Conservation (phyloP, 2,797 vertebrate species). For the Gadopsis bispinosus region DNA sequence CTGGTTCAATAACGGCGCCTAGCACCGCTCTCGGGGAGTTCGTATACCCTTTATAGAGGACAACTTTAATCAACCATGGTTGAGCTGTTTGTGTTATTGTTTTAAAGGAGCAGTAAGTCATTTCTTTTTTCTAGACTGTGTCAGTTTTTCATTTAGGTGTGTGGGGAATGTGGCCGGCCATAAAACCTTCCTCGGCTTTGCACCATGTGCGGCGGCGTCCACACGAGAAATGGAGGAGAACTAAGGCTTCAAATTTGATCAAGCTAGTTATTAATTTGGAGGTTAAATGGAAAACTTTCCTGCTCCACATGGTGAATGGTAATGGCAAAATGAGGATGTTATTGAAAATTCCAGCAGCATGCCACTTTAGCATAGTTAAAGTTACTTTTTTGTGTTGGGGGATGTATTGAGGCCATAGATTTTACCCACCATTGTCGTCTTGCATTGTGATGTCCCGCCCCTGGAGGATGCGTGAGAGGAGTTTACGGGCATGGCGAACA, state of each 20-base stretch:
- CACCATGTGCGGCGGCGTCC: constrained; percentile 1
- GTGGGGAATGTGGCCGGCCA: constrained; percentile 12
- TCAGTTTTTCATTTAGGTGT: constrained; percentile 51
- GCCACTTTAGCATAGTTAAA: constrained; percentile 59
- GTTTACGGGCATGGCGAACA: constrained; percentile 69
- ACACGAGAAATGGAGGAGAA: constrained; percentile 14
- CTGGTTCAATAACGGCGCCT: constrained; percentile 74
- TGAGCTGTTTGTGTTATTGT: constrained; percentile 69
- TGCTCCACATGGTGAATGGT: constrained; percentile 41
- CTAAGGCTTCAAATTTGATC: constrained; percentile 18
- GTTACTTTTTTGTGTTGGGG: constrained; percentile 55
- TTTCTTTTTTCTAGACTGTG: constrained; percentile 38
- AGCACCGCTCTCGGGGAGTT: constrained; percentile 61
- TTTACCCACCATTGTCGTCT: constrained; percentile 67
- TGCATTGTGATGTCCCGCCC: constrained; percentile 73
- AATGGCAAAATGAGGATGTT: constrained; percentile 51
- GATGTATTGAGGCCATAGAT: constrained; percentile 77
- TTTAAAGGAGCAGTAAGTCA: constrained; percentile 61
- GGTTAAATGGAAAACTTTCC: constrained; percentile 46
- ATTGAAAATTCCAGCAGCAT: constrained; percentile 60
- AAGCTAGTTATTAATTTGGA: constrained; percentile 45
- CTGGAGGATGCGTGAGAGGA: constrained; percentile 73
- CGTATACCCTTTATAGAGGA: constrained; percentile 77
- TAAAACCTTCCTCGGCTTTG: constrained; percentile 35
- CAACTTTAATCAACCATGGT: constrained; percentile 74